These are phyloP conservation scores for Dicaeum eximium DNA, from an alignment of 2,113 vertebrate species.

Conservation along the genomic window DNA sequence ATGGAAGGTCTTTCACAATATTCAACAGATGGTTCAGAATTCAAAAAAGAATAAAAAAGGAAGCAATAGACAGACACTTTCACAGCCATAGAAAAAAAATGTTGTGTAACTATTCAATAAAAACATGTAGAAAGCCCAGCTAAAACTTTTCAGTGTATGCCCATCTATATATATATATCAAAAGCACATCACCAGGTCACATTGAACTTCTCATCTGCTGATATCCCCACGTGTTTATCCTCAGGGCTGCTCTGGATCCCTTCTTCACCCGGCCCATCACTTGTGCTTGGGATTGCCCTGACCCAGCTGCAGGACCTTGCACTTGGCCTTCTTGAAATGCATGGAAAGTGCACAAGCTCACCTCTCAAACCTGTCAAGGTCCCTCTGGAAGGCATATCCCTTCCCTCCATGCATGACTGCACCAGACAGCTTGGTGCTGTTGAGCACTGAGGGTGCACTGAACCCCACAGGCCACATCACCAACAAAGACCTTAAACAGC, in stretches of 20 bases:
- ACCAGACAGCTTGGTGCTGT: neutral
- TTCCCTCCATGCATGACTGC: neutral
- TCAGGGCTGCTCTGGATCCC: neutral
- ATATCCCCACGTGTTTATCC: neutral
- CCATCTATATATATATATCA: neutral
- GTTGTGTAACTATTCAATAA: neutral
- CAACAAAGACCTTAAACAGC: neutral
- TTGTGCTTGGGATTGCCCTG: neutral
- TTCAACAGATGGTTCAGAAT: neutral
- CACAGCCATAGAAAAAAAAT: neutral
- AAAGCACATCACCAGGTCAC: neutral
- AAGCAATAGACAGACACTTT: neutral
- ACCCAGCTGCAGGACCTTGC: neutral
- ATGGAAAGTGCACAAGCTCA: neutral
- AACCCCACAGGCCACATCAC: neutral
- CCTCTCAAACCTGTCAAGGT: neutral
- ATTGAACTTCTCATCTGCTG: neutral
- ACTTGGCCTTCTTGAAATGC: neutral
- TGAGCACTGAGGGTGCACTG: neutral
- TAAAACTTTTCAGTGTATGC: neutral
- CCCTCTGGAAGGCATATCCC: neutral
- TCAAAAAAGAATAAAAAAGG: neutral
- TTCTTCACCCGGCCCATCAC: neutral
- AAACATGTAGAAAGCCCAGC: neutral
- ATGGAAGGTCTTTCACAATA: neutral